Evolutionary conservation across 2,797 vertebrate species (phyloP).

Genomic region (Sebastes glaucus): DNA sequence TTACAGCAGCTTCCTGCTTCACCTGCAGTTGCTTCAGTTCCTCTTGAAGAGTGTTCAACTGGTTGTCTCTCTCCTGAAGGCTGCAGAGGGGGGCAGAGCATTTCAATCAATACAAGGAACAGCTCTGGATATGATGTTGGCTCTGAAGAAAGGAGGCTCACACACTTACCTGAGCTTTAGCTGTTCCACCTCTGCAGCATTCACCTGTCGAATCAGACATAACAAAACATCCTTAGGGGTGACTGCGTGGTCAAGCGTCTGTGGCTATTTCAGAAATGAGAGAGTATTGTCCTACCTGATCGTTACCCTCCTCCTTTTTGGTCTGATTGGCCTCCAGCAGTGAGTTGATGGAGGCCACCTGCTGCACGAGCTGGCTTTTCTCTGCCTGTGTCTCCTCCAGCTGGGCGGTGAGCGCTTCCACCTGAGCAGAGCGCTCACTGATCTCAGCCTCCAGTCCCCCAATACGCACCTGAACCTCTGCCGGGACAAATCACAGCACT

Average conservation of each 20-base stretch:
- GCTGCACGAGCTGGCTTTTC: constrained; percentile 86
- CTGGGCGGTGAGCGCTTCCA: constrained; percentile 80
- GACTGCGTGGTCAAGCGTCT: background rate
- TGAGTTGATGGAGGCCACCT: constrained; percentile 85
- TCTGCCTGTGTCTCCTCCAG: constrained; percentile 82
- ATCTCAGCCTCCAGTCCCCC: constrained; percentile 83
- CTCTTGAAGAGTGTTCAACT: constrained; percentile 64
- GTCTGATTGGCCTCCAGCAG: constrained; percentile 88
- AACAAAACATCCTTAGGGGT: constrained; percentile 11
- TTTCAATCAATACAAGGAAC: background rate
- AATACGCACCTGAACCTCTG: constrained; percentile 86
- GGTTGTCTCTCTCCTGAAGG: constrained; percentile 70
- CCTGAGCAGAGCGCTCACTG: constrained; percentile 81
- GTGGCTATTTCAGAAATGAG: background rate
- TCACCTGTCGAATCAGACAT: constrained; percentile 68
- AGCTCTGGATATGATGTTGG: background rate
- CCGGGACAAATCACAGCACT: background rate
- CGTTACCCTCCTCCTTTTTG: constrained; percentile 73
- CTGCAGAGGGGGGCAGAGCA: constrained; percentile 25
- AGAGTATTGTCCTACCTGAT: constrained; percentile 42
- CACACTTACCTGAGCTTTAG: constrained; percentile 83
- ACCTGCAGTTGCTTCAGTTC: constrained; percentile 71
- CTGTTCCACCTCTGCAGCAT: constrained; percentile 80
- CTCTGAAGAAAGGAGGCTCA: background rate
- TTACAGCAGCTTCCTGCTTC: constrained; percentile 66